phyloP scores from a whole-genome alignment of 2,888 invertebrate species.

The Philaethria dido region DNA sequence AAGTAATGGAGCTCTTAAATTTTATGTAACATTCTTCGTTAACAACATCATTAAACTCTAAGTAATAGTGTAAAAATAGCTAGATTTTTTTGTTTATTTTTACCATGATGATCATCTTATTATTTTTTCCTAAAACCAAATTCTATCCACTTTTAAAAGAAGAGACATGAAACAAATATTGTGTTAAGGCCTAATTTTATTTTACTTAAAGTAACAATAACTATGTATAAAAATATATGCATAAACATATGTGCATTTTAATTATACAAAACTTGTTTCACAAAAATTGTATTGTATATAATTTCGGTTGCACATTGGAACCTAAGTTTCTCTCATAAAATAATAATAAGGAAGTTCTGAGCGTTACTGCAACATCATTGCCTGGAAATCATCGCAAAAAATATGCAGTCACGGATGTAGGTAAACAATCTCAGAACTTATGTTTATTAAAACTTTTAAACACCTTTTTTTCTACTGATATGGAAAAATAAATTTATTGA shows the following conservation, averaged over 20 bases:
- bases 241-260: neutral
- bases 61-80: too few relatives aligned
- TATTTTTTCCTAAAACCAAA: too few relatives aligned
- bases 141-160: too few relatives aligned
- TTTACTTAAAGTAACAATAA: neutral
- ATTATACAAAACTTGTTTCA: neutral
- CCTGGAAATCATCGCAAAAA: slow-evolving; percentile 27
- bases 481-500: neutral
- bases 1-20: too few relatives aligned
- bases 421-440: slow-evolving; percentile 15
- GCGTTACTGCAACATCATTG: slow-evolving; percentile 18
- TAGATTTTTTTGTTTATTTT: too few relatives aligned
- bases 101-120: too few relatives aligned
- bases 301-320: neutral
- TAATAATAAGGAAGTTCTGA: slow-evolving; percentile 26
- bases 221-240: neutral
- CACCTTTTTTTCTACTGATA: neutral
- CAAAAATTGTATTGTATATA: neutral
- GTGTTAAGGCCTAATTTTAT: neutral
- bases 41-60: too few relatives aligned
- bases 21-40: too few relatives aligned
- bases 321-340: slow-evolving; percentile 18
- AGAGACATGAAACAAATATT: too few relatives aligned
- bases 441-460: neutral
- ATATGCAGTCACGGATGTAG: slow-evolving; percentile 26